Percentiles rank a stretch among this genome's conserved stretches.
These are phyloP conservation scores for Kryphioiulus occultus DNA, from an alignment of 2,888 invertebrate species.

Conservation along the genomic window DNA sequence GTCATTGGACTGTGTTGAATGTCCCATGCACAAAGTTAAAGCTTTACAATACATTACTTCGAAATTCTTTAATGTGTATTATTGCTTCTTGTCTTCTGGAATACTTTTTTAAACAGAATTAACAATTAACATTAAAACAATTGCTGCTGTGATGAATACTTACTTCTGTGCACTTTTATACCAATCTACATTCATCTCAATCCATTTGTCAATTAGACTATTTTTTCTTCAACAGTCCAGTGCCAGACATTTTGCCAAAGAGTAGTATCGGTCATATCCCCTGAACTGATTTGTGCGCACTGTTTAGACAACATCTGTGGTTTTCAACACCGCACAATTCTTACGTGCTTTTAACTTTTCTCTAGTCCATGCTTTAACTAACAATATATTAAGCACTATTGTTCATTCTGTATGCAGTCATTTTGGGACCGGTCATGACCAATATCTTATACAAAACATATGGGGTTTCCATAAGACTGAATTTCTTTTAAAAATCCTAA, in stretches of 20 bases:
- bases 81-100: too few species aligned
- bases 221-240: background rate
- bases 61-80: too few species aligned
- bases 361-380: constrained; percentile 21
- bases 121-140: too few species aligned
- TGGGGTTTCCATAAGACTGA: background rate
- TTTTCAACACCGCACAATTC: background rate
- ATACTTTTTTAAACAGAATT: too few species aligned
- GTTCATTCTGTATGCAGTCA: background rate
- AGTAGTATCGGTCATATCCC: too few species aligned
- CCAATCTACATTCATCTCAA: background rate
- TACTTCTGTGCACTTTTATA: background rate
- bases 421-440: background rate
- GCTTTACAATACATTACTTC: too few species aligned
- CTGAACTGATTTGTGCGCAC: background rate
- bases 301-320: background rate
- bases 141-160: background rate
- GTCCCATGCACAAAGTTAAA: too few species aligned
- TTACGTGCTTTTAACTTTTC: background rate
- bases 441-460: background rate
- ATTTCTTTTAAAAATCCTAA: background rate
- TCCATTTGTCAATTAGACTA: background rate
- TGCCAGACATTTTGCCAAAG: constrained; percentile 26
- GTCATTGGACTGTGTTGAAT: too few species aligned
- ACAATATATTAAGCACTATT: background rate